Evolutionary conservation across 2,797 vertebrate genomes (phyloP).

Genomic region (Nothura maculosa): DNA sequence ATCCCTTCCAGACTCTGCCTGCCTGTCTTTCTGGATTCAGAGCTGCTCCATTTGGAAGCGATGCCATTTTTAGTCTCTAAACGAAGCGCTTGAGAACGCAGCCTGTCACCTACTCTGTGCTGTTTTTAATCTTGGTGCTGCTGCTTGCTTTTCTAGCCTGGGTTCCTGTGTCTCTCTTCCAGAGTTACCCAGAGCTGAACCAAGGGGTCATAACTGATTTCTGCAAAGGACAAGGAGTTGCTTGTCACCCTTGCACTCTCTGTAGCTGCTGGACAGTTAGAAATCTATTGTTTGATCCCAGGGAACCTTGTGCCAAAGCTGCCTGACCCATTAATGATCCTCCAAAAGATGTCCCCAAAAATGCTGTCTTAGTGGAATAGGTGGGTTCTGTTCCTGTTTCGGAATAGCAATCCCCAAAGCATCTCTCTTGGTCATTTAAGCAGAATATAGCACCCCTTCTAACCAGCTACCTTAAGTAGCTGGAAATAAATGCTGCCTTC

Average conservation of each 20-base stretch:
- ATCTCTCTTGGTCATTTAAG: background rate
- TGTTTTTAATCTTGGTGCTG: background rate
- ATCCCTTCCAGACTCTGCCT: conserved; percentile 2
- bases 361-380: background rate
- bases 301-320: background rate
- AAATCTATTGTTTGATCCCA: background rate
- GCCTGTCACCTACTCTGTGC: background rate
- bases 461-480: conserved; percentile 2
- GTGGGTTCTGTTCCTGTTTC: background rate
- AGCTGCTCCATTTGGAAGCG: background rate
- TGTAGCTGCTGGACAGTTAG: fast-evolving
- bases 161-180: background rate
- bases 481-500: background rate
- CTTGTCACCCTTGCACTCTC: background rate
- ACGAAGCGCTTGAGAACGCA: background rate
- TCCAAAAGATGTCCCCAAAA: background rate
- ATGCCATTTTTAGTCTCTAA: conserved; percentile 26
- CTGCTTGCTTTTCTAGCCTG: background rate
- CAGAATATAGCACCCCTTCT: background rate
- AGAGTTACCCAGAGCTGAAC: background rate
- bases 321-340: background rate
- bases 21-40: background rate
- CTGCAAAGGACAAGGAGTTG: background rate
- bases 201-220: fast-evolving
- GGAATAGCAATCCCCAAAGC: background rate